Evolutionary conservation across 2,797 vertebrate genomes (phyloP).

Genomic region (Chromobotia macracanthus): DNA sequence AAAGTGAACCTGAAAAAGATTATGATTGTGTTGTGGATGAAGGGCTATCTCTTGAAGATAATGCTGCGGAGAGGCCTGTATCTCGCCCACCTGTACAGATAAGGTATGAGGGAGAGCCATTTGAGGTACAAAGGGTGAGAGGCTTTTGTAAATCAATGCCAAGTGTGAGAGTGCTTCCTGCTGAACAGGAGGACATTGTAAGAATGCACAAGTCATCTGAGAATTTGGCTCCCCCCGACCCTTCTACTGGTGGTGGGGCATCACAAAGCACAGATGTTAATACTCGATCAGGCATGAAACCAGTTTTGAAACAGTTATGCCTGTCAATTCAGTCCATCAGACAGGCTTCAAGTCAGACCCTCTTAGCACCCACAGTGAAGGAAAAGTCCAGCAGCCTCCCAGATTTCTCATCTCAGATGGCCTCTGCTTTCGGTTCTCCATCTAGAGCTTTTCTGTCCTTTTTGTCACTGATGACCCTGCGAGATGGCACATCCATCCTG

Average conservation of each 20-base stretch:
- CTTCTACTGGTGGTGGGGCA: slow-evolving; percentile 55
- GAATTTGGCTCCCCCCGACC: slow-evolving; percentile 68
- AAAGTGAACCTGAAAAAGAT: slow-evolving; percentile 60
- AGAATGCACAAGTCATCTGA: slow-evolving; percentile 73
- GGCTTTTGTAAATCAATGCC: slow-evolving; percentile 72
- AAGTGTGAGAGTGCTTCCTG: slow-evolving; percentile 60
- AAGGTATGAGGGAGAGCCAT: slow-evolving; percentile 35
- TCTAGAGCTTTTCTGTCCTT: slow-evolving; percentile 86
- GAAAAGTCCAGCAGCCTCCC: slow-evolving; percentile 76
- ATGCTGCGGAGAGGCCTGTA: slow-evolving; percentile 57
- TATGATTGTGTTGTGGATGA: slow-evolving; percentile 58
- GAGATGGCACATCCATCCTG: slow-evolving; percentile 73
- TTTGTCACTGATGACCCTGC: slow-evolving; percentile 84
- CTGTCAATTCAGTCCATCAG: slow-evolving; percentile 72
- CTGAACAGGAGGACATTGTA: slow-evolving; percentile 54
- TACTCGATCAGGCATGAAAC: slow-evolving; percentile 65
- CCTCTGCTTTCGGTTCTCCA: slow-evolving; percentile 75
- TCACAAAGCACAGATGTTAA: slow-evolving; percentile 60
- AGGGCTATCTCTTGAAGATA: slow-evolving; percentile 51
- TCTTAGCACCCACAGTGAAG: slow-evolving; percentile 55
- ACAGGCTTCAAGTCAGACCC: slow-evolving; percentile 65
- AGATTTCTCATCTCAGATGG: slow-evolving; percentile 76
- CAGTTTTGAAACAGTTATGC: slow-evolving; percentile 77
- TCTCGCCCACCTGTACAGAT: slow-evolving; percentile 47
- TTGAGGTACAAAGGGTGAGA: slow-evolving; percentile 47